Base-by-base conservation (phyloP, 2,113 vertebrate species). In the Stigmatopora nigra region DNA sequence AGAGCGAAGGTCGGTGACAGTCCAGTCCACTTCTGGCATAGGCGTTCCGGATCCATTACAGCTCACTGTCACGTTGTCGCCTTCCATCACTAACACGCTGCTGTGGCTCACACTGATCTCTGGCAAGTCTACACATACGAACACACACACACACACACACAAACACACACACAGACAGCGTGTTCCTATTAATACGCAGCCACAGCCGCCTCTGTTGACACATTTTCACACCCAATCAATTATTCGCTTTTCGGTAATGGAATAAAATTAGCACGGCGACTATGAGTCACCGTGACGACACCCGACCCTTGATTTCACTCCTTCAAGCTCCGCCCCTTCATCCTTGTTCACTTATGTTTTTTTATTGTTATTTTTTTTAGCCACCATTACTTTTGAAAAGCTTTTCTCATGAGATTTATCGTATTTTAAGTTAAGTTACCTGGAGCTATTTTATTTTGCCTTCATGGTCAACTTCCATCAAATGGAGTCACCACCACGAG, bases 1-100 rank as follows among this genome's bases (percentile, higher is more conserved):
- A 76, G 97, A 97, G 82, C 95, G 94, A 22, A 99, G 91, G 5
- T 91, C 92, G 0, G 88, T 88, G 69, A 99, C 94, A 0, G 91
- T 95, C 97, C 97, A 99, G 88, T 99, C 97, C 35, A 99, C 97
- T 0, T 99, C 97, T 0, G 97, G 97, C 82, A 98, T 79, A 0
- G 97, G 97, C 0, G 92, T 91, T 7, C 94, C 95, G 0, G 97
- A 94, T 70, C 97, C 97, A 0, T 99, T 99, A 80, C 97, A 99
- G 76, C 93, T 95, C 77, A 99, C 90, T 4, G 95, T 95, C 0
- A 95, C 93, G 0, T 94, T 97, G 82, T 95, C 93, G 0, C 97
- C 96, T 78, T 98, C 95, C 57, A 92, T 85, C 59, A 97, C 94
- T 0, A 94, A 90, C 85, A 98, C 87, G 77, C 94, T 97, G 78